A percentile compares a stretch with the other conserved stretches of the same genome.
Evolutionary conservation across 2,113 vertebrate species (phyloP).

Genomic region (Hippocampus abdominalis): DNA sequence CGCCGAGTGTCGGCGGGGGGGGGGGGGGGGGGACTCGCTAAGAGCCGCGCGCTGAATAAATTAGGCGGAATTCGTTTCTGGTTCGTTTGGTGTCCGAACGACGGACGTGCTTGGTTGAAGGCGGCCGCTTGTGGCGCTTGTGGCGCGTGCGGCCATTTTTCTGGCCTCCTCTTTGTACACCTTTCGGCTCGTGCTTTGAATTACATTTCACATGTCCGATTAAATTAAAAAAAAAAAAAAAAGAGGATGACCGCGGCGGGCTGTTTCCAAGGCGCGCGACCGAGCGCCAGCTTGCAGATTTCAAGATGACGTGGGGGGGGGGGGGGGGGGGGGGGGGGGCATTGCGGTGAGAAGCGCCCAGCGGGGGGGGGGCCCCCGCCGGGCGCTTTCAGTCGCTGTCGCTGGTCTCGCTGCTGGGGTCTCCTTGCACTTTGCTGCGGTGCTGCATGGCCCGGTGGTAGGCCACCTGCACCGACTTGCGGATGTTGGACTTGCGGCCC

Average conservation of each 20-base stretch:
- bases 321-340: no score
- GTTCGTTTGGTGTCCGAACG: not conserved
- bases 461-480: conserved; percentile 96
- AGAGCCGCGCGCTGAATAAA: conserved; percentile 59
- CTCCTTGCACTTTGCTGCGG: conserved; percentile 97
- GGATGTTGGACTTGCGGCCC: conserved; percentile 96
- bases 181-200: conserved; percentile 60
- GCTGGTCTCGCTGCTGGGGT: conserved; percentile 95
- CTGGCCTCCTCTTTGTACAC: conserved; percentile 7
- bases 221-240: conserved; percentile 39
- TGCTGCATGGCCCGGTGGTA: conserved; percentile 98
- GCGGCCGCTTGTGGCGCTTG: conserved; percentile 27
- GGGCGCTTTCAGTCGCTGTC: conserved; percentile 81
- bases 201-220: conserved; percentile 70
- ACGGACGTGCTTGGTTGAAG: conserved; percentile 4
- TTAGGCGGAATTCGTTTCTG: conserved; percentile 38
- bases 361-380: conserved; percentile 1
- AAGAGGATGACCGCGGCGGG: conserved; percentile 38
- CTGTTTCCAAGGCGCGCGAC: not conserved
- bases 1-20: conserved; percentile 24
- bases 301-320: conserved; percentile 1
- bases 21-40: conserved; percentile 25
- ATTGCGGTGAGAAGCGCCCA: conserved; percentile 14
- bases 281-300: not conserved
- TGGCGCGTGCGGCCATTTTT: not conserved